Evolutionary conservation across 1,140 invertebrate genomes (phyloP), one percentile per base, ranked within the genome.

Genomic region (Hirudo medicinalis): DNA sequence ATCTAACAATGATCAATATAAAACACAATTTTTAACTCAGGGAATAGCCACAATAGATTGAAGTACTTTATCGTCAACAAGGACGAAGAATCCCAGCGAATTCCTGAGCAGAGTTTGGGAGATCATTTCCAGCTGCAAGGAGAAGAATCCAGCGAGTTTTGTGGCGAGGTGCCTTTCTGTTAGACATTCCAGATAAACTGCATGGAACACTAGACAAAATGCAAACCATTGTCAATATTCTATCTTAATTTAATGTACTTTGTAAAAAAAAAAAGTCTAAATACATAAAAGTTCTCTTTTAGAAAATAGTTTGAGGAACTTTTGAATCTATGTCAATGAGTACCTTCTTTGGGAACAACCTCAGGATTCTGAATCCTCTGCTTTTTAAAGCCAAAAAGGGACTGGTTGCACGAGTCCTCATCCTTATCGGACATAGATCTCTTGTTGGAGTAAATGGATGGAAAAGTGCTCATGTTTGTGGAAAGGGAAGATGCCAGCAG

Each of bases 341-440:
- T 49, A 70, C 69, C 53, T 49, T 70, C 43, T 53, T 49, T 40
- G 3, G 32, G 32, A 19, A 53, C 40, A 25, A 54, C 20, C n/a
- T 70, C 69, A 11, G 49, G 49, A 22, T 54, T 49, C 15, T 70
- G 69, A 36, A 70, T 70, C 40, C 69, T 20, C 49, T 70, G 69
- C 49, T 70, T 70, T 22, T 70, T 70, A 49, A 70, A 40, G 11
- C 25, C n/a, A 19, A 53, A 27, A 13, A 54, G 43, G 0, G 69
- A 49, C 13, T 53, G 32, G 8, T 15, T 54, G 36, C 53, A 20
- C n/a, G 32, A 54, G 49, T 70, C 69, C 19, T 70, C 69, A 19
- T 70, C 69, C 29, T 70, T 70, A 13, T 70, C 69, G 15, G 69
- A 32, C 69, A 70, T 70, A 9, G 32, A 53, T 13, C 69, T 36